Evolutionary conservation across 2,888 invertebrate species (phyloP), one percentile per base, ranked within the genome.

Genomic region (Pheosia gnoma): DNA sequence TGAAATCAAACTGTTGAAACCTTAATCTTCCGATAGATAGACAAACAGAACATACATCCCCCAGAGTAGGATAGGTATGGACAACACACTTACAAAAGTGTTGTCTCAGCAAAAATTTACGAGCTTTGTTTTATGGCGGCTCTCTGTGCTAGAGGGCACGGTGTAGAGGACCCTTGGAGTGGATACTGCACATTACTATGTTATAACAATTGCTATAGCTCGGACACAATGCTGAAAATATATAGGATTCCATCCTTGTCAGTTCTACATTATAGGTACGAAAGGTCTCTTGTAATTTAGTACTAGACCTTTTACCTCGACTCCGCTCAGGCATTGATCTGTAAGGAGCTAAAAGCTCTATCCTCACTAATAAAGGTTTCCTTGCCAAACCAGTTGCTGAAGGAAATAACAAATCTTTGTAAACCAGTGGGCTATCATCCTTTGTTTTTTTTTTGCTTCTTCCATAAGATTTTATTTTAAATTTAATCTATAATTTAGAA

Each of bases 171-270:
- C 25, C 25, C 25, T 25, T 25, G 25, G 25, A 25, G 25, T 37
- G 36, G 51, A 59, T 58, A 59, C 41, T 64, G 43, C 52, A 37
- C 37, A 9, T 53, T 3, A 10, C 37, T 37, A 9, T 37, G 53
- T 37, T 53, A 37, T 38, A 53, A 11, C 37, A 36, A 37, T 37
- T 11, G 53, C 37, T 53, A 53, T 37, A 11, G 53, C 3, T 3
- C 37, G 37, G 51, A 51, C 8, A 25, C 5, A 52, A 7, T 6
- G 36, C 25, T 52, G 52, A 13, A 52, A 25, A 52, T 52, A 7
- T 52, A 25, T 25, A 25, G 7, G 9, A 10, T 8, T 39, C 43
- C 43, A 9, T 43, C 43, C 43, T 43, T 43, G 43, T 43, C 9
- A 9, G 43, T 9, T n/a, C n/a, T n/a, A n/a, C n/a, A n/a, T n/a